These are phyloP conservation scores for Bubo blakistoni DNA, from an alignment of 2,113 vertebrate genomes.

Conservation along the genomic window DNA sequence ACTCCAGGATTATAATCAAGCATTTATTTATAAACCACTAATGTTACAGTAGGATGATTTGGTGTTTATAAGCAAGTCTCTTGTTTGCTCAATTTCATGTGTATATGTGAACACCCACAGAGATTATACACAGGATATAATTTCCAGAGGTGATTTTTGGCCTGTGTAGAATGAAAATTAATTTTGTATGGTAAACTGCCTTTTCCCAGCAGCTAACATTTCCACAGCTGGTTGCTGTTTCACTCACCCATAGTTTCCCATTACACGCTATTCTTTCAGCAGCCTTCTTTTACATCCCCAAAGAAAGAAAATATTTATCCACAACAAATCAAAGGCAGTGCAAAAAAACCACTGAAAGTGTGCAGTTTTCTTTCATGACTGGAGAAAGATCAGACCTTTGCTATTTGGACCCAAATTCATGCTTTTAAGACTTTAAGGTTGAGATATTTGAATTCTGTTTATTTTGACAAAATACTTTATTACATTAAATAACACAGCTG, in stretches of 20 bases:
- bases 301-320: background rate
- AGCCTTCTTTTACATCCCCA: background rate
- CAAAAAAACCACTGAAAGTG: background rate
- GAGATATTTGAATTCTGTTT: background rate
- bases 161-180: background rate
- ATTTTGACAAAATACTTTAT: background rate
- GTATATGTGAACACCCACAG: background rate
- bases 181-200: background rate
- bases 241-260: background rate
- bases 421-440: background rate
- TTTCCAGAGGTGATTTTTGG: conserved; percentile 36
- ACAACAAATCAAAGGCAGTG: background rate
- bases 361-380: background rate
- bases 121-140: background rate
- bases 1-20: conserved; percentile 5
- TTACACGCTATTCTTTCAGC: background rate
- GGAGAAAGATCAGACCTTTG: background rate
- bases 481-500: background rate
- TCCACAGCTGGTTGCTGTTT: conserved; percentile 24
- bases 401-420: background rate
- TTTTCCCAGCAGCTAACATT: conserved; percentile 26
- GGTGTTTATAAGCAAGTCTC: background rate
- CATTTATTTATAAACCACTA: background rate
- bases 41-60: background rate
- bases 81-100: conserved; percentile 11